Percentiles rank a stretch among this genome's conserved stretches.
phyloP scores from a whole-genome alignment of 2,113 vertebrate genomes.

The Apteryx owenii region DNA sequence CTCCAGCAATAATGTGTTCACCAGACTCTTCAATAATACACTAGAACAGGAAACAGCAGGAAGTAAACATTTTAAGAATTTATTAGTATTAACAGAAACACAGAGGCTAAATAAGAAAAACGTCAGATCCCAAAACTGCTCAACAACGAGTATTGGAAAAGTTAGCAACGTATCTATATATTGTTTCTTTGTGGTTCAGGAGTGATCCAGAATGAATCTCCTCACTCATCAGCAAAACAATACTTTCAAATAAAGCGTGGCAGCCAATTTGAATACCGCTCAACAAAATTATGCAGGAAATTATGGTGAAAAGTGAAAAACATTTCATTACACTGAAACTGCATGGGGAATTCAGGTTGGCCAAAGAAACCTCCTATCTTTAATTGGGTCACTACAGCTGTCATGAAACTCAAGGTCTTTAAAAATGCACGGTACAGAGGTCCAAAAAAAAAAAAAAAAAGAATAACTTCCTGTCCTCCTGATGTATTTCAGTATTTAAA shows the following conservation, averaged over 20 bases:
- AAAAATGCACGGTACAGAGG: neutral
- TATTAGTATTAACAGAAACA: neutral
- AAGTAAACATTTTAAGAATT: neutral
- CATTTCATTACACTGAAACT: neutral
- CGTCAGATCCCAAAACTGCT: neutral
- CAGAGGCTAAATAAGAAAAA: neutral
- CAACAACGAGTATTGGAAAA: neutral
- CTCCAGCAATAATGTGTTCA: constrained; percentile 72
- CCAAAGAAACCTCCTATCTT: neutral
- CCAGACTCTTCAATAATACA: constrained; percentile 64
- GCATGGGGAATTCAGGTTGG: neutral
- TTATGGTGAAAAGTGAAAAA: neutral
- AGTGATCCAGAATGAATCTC: neutral
- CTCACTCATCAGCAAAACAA: neutral
- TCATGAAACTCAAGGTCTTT: neutral
- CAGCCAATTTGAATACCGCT: neutral
- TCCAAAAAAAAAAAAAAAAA: neutral
- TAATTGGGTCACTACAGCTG: neutral
- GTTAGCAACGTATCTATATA: neutral
- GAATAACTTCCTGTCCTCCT: neutral
- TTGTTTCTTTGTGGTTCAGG: too few species aligned
- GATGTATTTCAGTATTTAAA: neutral
- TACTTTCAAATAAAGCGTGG: neutral
- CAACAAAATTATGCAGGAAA: neutral
- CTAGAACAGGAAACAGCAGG: neutral